A percentile compares a stretch with the other conserved stretches of the same genome.
Evolutionary conservation across 2,113 vertebrate genomes (phyloP).

Genomic region (Halichoeres trimaculatus): DNA sequence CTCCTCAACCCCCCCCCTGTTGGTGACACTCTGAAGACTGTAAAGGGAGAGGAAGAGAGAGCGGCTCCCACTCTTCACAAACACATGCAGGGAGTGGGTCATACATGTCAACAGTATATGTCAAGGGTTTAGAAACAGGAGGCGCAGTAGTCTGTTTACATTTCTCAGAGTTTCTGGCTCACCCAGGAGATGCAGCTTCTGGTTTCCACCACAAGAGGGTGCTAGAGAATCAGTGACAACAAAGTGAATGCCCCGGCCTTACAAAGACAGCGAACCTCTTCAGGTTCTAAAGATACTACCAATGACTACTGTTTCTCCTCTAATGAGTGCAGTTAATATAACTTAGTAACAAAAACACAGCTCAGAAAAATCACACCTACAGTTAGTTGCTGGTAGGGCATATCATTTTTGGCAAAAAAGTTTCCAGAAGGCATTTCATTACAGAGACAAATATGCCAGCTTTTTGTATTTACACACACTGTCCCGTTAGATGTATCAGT

Average conservation of each 20-base stretch:
- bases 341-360: conserved; percentile 73
- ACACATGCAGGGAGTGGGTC: conserved; percentile 72
- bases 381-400: conserved; percentile 76
- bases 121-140: conserved; percentile 46
- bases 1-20: conserved; percentile 31
- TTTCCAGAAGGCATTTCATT: conserved; percentile 75
- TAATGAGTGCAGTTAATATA: conserved; percentile 74
- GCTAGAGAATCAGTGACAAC: conserved; percentile 61
- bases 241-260: conserved; percentile 54
- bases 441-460: conserved; percentile 53
- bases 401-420: conserved; percentile 77
- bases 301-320: conserved; percentile 64
- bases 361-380: conserved; percentile 72
- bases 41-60: conserved; percentile 65
- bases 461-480: conserved; percentile 69
- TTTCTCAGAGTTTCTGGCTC: conserved; percentile 6
- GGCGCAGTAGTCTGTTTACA: conserved; percentile 48
- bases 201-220: conserved; percentile 68
- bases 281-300: conserved; percentile 59
- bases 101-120: conserved; percentile 46
- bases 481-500: conserved; percentile 70
- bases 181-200: conserved; percentile 47
- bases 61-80: conserved; percentile 60
- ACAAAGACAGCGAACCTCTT: conserved; percentile 50
- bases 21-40: conserved; percentile 55